A percentile compares a stretch with the other conserved stretches of the same genome.
Conservation (phyloP, 2,888 invertebrate species). For the Ariolimax columbianus region DNA sequence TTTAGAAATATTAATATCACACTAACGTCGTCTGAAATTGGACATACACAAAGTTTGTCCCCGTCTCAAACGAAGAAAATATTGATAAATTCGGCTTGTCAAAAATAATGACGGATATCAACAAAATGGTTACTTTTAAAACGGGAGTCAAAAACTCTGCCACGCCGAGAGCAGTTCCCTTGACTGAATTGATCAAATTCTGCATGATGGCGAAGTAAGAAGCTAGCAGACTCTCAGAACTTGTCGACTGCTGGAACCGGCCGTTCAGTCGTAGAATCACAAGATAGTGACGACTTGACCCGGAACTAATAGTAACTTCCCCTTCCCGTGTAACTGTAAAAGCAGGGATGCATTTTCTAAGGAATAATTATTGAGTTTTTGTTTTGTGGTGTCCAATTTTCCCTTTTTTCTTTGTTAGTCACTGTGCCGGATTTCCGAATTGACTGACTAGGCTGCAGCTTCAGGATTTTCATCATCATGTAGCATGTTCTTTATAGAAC, state of each 20-base stretch:
- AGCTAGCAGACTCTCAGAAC: neutral
- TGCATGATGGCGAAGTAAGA: constrained; percentile 85
- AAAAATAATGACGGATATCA: neutral
- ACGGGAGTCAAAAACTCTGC: constrained; percentile 98
- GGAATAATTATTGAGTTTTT: too few species aligned
- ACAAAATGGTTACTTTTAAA: constrained; percentile 85
- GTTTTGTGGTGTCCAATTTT: too few species aligned
- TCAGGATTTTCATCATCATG: too few species aligned
- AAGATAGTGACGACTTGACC: constrained; percentile 38
- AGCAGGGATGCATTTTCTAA: neutral
- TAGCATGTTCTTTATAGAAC: too few species aligned
- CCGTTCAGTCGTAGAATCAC: neutral
- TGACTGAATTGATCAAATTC: constrained; percentile 95
- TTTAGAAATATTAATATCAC: too few species aligned
- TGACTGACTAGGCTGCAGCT: too few species aligned
- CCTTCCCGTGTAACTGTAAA: neutral
- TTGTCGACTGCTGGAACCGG: neutral
- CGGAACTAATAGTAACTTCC: constrained; percentile 27
- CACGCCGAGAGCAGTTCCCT: constrained; percentile 95
- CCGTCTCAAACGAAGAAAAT: too few species aligned
- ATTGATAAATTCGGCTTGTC: too few species aligned
- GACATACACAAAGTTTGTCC: too few species aligned
- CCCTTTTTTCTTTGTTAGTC: too few species aligned
- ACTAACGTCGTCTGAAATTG: too few species aligned
- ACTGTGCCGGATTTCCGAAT: too few species aligned